Percentiles rank a stretch among this genome's conserved stretches.
These are phyloP conservation scores for Petrocephalus microphthalmus DNA, from an alignment of 2,113 vertebrate genomes.

Conservation along the genomic window DNA sequence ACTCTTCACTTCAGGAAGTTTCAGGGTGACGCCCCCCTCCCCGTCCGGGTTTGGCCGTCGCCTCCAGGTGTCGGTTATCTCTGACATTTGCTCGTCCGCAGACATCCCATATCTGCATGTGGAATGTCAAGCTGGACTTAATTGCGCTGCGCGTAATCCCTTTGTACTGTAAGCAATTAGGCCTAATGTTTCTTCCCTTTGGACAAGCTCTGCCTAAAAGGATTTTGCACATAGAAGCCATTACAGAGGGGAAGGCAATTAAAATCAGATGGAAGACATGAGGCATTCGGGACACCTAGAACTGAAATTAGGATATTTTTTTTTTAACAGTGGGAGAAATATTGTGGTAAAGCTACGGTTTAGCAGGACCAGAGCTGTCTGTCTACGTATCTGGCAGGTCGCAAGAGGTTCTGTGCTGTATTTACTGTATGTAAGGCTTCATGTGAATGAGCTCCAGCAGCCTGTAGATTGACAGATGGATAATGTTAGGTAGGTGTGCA, in stretches of 20 bases:
- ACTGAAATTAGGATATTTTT: background rate
- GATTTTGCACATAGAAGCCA: background rate
- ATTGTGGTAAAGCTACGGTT: background rate
- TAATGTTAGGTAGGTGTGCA: background rate
- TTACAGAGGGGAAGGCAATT: slow-evolving; percentile 13
- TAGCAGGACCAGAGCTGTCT: background rate
- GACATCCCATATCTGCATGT: slow-evolving; percentile 25
- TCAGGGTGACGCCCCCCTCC: slow-evolving; percentile 24
- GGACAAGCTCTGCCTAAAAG: slow-evolving; percentile 13
- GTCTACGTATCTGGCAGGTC: background rate
- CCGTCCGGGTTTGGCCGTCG: background rate
- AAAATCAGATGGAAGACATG: slow-evolving; percentile 12
- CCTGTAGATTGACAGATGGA: background rate
- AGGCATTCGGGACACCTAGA: background rate
- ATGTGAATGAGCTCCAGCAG: background rate
- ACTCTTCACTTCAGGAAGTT: slow-evolving; percentile 29
- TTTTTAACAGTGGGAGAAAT: background rate
- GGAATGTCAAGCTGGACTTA: slow-evolving; percentile 5
- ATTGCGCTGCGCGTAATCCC: background rate
- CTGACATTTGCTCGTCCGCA: slow-evolving; percentile 33
- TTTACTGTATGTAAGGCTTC: background rate
- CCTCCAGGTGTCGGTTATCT: slow-evolving; percentile 30
- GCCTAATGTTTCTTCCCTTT: background rate
- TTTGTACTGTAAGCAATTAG: slow-evolving; percentile 9
- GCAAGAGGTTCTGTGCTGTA: background rate